phyloP scores from a whole-genome alignment of 2,113 vertebrate genomes.

The Bos javanicus region DNA sequence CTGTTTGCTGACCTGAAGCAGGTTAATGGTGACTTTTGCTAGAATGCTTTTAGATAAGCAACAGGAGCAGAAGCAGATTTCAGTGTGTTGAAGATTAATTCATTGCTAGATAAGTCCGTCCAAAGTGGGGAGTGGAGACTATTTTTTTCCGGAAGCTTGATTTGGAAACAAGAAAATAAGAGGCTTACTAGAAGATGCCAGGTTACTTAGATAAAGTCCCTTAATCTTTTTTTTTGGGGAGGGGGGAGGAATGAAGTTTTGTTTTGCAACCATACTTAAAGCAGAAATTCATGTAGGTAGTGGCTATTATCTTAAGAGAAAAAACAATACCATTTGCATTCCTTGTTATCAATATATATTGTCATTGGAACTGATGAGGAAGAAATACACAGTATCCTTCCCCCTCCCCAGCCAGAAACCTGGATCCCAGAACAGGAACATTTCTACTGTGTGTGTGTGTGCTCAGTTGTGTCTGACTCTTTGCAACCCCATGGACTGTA shows the following conservation, averaged over 20 bases:
- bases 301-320: background rate
- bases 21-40: background rate
- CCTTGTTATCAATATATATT: background rate
- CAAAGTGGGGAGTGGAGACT: background rate
- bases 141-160: background rate
- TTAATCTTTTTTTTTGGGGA: background rate
- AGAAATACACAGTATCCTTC: background rate
- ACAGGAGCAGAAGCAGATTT: background rate
- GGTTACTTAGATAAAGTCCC: no score
- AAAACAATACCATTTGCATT: background rate
- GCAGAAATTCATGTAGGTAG: background rate
- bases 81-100: background rate
- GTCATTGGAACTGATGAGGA: background rate
- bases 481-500: background rate
- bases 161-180: background rate
- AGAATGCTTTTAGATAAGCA: background rate
- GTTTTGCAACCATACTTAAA: background rate
- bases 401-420: background rate
- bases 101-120: background rate
- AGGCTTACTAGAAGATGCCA: background rate
- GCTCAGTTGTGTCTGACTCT: background rate
- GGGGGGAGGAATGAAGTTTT: background rate
- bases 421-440: background rate
- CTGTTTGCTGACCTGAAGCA: background rate
- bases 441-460: background rate